phyloP scores from a whole-genome alignment of 2,888 invertebrate species.

The Carpatolechia fugitivella region DNA sequence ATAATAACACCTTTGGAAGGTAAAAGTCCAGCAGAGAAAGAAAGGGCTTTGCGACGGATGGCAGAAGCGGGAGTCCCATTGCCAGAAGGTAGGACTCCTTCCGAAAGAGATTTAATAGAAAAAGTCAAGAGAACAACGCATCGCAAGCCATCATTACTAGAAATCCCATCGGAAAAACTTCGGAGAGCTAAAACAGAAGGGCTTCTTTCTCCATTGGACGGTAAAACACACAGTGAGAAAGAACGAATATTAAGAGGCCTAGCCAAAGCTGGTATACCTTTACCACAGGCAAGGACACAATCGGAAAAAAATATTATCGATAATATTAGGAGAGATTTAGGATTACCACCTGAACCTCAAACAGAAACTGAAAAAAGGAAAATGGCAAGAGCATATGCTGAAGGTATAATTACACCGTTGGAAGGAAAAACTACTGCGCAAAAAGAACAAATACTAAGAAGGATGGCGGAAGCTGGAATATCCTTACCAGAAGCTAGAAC shows the following conservation, averaged over 20 bases:
- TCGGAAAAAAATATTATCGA: conserved; percentile 27
- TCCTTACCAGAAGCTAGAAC: conserved; percentile 36
- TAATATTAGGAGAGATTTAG: conserved; percentile 34
- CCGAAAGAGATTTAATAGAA: conserved; percentile 29
- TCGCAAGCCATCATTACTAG: conserved; percentile 22
- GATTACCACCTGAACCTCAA: conserved; percentile 27
- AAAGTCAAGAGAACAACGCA: conserved; percentile 20
- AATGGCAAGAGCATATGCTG: conserved; percentile 23
- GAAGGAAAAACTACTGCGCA: conserved; percentile 32
- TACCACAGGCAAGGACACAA: conserved; percentile 30
- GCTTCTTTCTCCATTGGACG: conserved; percentile 34
- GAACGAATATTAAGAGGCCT: conserved; percentile 32
- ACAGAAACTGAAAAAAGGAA: conserved; percentile 22
- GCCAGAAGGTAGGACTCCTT: conserved; percentile 33
- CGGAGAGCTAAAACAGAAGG: conserved; percentile 28
- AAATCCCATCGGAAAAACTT: conserved; percentile 27
- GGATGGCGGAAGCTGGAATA: conserved; percentile 29
- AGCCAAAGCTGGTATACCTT: conserved; percentile 23
- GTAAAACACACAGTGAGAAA: conserved; percentile 30
- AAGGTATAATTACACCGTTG: conserved; percentile 30
- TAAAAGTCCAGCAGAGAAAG: conserved; percentile 31
- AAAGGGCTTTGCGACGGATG: conserved; percentile 30
- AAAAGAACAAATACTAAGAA: conserved; percentile 32
- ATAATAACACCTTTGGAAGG: conserved; percentile 34
- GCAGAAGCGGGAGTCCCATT: conserved; percentile 31